Base-by-base conservation (phyloP, 2,797 vertebrate genomes). In the Acrocephalus scirpaceus region DNA sequence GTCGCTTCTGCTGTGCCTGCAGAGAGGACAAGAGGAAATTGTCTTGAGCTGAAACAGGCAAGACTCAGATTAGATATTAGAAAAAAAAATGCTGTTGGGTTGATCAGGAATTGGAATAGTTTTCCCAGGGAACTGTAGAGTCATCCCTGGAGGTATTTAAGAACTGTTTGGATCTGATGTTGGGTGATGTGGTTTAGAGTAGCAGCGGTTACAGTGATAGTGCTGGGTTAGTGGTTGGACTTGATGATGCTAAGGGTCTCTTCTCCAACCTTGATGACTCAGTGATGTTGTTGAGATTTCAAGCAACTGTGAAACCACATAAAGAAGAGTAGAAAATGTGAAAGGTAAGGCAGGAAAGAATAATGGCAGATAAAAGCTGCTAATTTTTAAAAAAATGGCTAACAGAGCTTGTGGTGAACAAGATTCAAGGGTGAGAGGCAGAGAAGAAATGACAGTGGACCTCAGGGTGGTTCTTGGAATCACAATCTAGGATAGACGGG, bases 41-140 rank as follows among this genome's bases (percentile, higher is more conserved):
- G 3, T 57, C 36, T 29, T 57, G 42, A 38, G 4, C 3, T 72
- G 60, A 29, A 65, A 51, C 7, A 38, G 16, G n/a, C 0, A 1
- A 65, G 26, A 66, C 38, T 58, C 13, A 73, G 60, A 17, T 44
- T 51, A 51, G 23, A 17, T 45, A 45, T 7, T 29, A 34, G 27
- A 16, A 36, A 58, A 51, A 47, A 36, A 3, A 2, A 20, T 19
- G 20, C 22, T 25, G 9, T 58, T 45, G 13, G 2, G 0, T 10
- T 14, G 6, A 5, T 38, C 60, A 40, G 29, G 9, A 27, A 45
- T n/a, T 51, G 11, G 16, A 29, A 51, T 12, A 9, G 5, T 44
- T 66, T 88, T 38, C n/a, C 20, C 13, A 23, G 45, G 42, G 32
- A 38, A 5, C 4, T 72, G 11, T n/a, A 19, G 6, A 34, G 16